Conservation (phyloP, 2,113 vertebrate genomes). For the Carlito syrichta region DNA sequence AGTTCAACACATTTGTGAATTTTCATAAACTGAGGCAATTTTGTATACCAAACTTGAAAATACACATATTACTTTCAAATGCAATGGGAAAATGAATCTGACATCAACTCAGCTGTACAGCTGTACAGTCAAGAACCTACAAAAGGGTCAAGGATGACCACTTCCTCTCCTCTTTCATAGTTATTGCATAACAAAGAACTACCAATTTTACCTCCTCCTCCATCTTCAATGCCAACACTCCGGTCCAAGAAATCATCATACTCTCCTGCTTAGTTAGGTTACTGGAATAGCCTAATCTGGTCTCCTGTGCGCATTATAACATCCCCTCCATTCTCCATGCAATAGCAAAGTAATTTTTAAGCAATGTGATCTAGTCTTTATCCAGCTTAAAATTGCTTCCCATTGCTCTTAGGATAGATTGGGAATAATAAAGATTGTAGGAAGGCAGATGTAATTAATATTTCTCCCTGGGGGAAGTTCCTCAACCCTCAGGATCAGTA, state of each 20-base stretch:
- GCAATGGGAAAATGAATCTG: neutral
- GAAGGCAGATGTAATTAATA: neutral
- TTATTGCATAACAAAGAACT: neutral
- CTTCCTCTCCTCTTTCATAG: neutral
- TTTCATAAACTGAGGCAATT: neutral
- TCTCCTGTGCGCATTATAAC: neutral
- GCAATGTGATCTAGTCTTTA: neutral
- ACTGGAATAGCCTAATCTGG: neutral
- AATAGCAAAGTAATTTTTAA: slow-evolving; percentile 24
- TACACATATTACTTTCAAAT: neutral
- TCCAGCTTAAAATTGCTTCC: neutral
- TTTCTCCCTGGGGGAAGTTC: neutral
- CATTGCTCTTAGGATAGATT: neutral
- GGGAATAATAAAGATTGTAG: neutral
- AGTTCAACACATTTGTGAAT: slow-evolving; percentile 31
- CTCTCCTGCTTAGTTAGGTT: neutral
- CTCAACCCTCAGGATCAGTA: neutral
- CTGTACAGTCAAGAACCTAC: neutral
- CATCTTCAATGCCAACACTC: neutral
- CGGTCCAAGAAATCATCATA: neutral
- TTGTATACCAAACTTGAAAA: neutral
- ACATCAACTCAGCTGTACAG: neutral
- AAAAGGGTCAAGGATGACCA: neutral
- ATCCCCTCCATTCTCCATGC: neutral
- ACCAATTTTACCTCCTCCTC: neutral